A percentile compares a stretch with the other conserved stretches of the same genome.
Evolutionary conservation across 2,113 vertebrate species (phyloP).

Genomic region (Chlorodrepanis virens): DNA sequence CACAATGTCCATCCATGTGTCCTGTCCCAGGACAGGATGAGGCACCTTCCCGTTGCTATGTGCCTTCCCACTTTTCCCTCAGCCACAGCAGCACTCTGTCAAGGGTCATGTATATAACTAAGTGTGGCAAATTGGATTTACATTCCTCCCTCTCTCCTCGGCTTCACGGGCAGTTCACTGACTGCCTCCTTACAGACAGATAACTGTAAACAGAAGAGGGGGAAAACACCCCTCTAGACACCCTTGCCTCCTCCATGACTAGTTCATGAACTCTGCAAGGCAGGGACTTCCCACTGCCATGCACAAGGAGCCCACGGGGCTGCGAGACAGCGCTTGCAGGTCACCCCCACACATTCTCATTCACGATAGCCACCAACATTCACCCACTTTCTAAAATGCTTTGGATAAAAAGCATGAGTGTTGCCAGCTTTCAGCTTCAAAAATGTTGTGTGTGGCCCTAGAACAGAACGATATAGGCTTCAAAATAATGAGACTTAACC

Average conservation of each 20-base stretch:
- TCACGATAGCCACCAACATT: background rate
- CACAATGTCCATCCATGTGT: background rate
- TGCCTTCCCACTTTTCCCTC: background rate
- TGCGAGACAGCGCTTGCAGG: rapidly evolving
- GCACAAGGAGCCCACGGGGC: background rate
- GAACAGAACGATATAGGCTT: constrained; percentile 33
- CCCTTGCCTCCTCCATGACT: background rate
- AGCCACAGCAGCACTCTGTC: background rate
- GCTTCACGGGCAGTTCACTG: background rate
- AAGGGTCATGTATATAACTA: background rate
- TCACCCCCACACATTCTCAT: background rate
- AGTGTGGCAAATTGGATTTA: background rate
- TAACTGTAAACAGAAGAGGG: background rate
- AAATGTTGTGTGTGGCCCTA: constrained; percentile 54
- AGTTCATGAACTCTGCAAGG: background rate
- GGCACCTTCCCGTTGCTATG: background rate
- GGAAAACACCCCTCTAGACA: background rate
- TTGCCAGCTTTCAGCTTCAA: constrained; percentile 27
- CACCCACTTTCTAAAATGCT: background rate
- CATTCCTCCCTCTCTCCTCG: background rate
- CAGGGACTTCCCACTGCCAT: background rate
- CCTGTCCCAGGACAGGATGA: background rate
- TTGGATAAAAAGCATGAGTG: background rate
- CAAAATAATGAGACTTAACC: constrained; percentile 42
- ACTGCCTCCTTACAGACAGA: background rate